phyloP scores from a whole-genome alignment of 1,140 invertebrate species.

The Yoshiicerus persimilis region DNA sequence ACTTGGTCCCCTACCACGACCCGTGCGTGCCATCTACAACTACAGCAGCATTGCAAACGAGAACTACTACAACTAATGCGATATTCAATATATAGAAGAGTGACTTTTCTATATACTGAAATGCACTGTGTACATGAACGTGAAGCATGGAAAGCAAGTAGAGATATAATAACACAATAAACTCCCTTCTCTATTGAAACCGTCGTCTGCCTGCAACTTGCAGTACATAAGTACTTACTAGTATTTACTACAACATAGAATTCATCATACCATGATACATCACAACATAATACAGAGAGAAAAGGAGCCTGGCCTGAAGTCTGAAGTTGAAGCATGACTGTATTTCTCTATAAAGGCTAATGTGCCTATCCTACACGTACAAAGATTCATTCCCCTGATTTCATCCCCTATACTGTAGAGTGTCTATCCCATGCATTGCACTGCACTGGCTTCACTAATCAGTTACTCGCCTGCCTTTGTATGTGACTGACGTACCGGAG shows the following conservation, averaged over 20 bases:
- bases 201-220: not conserved
- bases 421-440: not conserved
- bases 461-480: not conserved
- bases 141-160: not conserved
- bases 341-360: not conserved
- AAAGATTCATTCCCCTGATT: not conserved
- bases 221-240: not conserved
- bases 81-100: too few relatives aligned
- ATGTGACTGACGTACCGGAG: constrained; percentile 7
- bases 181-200: not conserved
- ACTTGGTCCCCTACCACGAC: too few relatives aligned
- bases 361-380: not conserved
- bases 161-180: not conserved
- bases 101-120: too few relatives aligned
- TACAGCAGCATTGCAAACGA: too few relatives aligned
- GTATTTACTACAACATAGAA: not conserved
- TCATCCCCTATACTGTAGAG: not conserved
- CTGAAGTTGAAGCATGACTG: too few relatives aligned
- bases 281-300: not conserved
- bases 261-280: not conserved
- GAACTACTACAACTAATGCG: too few relatives aligned
- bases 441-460: constrained; percentile 10
- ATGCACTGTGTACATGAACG: not conserved
- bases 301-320: too few relatives aligned
- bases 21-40: too few relatives aligned